Evolutionary conservation across 2,888 invertebrate genomes (phyloP), one percentile per base, ranked within the genome.

Genomic region (Tipula confusa): DNA sequence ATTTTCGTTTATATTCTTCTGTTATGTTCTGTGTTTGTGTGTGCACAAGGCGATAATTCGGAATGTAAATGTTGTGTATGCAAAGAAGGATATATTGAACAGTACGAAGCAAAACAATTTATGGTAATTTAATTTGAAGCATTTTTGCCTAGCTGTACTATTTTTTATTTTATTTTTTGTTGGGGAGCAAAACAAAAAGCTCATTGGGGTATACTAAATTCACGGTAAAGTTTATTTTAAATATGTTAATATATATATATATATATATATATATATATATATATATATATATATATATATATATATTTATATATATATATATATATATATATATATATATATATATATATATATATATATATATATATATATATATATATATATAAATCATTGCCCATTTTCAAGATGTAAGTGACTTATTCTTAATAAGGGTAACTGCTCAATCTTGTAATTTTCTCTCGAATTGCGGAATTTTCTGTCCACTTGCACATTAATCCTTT

Each of bases 61-160:
- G 2, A 64, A 64, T 64, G 64, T 64, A 64, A 64, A 64, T 64
- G 24, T 64, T 64, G 64, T 64, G 24, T 24, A 24, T 64, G 13
- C 7, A 31, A 13, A 64, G 24, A 24, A 24, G 24, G 24, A 64
- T 64, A 64, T 24, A 11, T 9, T 64, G 24, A 9, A 64, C 64
- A 24, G 24, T 64, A 64, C 24, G 64, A 64, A 64, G 24, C 64
- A 24, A 64, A 64, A 64, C 64, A 64, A 64, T 64, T 64, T 64
- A 64, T 64, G 64, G 24, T 64, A 64, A 64, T 64, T 64, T 64
- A 64, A 64, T 64, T 64, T 64, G 64, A 24, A 64, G 64, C 18
- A 9, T 64, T 64, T 64, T 64, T 64, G 64, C 43, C n/a, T 43
- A 43, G 15, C 64, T 64, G 64, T 64, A 24, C 9, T 43, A 5